Percentiles rank a stretch among this genome's conserved stretches.
Conservation (phyloP, 2,888 invertebrate genomes). For the Frankliniella intonsa region DNA sequence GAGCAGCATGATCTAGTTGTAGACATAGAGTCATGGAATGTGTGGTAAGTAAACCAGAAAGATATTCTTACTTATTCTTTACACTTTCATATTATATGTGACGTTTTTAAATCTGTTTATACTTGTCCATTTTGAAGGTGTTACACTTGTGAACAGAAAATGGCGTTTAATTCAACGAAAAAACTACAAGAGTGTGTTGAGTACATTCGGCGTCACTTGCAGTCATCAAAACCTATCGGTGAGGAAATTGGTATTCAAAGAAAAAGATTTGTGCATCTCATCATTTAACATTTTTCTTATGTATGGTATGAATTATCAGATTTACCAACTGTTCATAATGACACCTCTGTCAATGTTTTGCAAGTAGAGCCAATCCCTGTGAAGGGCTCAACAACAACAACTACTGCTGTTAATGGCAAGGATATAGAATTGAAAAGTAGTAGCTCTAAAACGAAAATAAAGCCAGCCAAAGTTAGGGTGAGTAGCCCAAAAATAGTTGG, state of each 20-base stretch:
- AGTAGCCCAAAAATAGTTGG: constrained; percentile 28
- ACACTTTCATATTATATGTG: background rate
- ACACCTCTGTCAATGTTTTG: too few relatives aligned
- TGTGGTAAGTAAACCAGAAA: constrained; percentile 51
- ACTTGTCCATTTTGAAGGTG: constrained; percentile 49
- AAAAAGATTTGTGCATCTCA: too few relatives aligned
- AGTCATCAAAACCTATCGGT: constrained; percentile 30
- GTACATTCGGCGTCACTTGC: constrained; percentile 48
- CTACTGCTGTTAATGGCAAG: too few relatives aligned
- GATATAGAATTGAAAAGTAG: too few relatives aligned
- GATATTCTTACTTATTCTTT: constrained; percentile 14
- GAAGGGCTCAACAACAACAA: too few relatives aligned
- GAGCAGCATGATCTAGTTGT: constrained; percentile 70
- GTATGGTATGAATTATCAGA: too few relatives aligned
- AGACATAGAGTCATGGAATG: constrained; percentile 64
- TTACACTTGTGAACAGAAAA: constrained; percentile 69
- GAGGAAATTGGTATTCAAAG: too few relatives aligned
- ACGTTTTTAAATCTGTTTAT: background rate
- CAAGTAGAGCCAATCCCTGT: too few relatives aligned
- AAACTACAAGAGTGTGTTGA: constrained; percentile 71
- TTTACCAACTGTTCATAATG: too few relatives aligned
- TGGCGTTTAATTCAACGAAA: constrained; percentile 51
- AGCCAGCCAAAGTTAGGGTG: constrained; percentile 41
- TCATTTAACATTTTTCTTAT: too few relatives aligned
- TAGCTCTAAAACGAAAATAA: background rate